Conservation (phyloP, 2,113 vertebrate species). For the Pyrgilauda ruficollis region DNA sequence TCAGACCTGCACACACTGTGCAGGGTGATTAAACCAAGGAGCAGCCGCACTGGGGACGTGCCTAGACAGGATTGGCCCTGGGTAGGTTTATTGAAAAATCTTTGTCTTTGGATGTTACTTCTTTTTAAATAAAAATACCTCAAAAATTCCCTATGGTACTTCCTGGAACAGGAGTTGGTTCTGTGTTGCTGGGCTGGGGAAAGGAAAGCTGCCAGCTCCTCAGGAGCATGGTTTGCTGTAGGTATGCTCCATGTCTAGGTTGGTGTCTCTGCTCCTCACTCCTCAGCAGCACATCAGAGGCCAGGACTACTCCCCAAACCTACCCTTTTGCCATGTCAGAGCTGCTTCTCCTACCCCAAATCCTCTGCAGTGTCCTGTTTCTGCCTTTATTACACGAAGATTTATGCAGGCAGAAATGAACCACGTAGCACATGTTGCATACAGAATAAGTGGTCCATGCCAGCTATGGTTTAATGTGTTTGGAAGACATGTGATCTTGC, state of each 20-base stretch:
- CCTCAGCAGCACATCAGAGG: neutral
- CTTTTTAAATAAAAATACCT: neutral
- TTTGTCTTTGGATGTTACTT: neutral
- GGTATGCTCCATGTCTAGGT: neutral
- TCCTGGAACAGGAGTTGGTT: neutral
- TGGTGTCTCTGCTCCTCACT: neutral
- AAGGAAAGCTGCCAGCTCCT: neutral
- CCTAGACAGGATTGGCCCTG: neutral
- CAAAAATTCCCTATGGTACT: accelerated
- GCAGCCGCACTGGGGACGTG: accelerated
- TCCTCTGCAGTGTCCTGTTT: neutral
- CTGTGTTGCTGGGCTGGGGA: neutral
- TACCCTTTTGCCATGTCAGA: neutral
- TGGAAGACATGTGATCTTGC: neutral
- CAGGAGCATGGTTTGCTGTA: neutral
- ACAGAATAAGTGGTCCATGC: neutral
- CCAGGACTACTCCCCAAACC: accelerated
- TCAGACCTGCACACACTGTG: neutral
- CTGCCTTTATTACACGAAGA: neutral
- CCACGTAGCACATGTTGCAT: accelerated
- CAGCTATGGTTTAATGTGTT: neutral
- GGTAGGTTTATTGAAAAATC: neutral
- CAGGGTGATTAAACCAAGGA: neutral
- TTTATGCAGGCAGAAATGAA: neutral
- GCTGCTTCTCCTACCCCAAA: neutral